Evolutionary conservation across 2,888 invertebrate genomes (phyloP).

Genomic region (Platerodrilus igneus): DNA sequence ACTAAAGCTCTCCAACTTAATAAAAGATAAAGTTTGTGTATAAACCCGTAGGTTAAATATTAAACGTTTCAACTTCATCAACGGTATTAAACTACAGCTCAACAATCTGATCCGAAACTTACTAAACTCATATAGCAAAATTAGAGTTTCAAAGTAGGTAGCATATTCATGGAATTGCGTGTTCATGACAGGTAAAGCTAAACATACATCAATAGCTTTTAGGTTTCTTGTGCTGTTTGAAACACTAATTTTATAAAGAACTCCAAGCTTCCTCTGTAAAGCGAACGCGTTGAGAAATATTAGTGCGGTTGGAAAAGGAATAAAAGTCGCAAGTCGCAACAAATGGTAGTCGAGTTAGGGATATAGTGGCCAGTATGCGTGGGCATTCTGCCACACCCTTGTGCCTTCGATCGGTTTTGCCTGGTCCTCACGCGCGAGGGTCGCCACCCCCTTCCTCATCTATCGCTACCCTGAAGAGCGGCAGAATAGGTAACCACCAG

Average conservation of each 20-base stretch:
- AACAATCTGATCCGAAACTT: slow-evolving; percentile 33
- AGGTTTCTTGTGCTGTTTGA: slow-evolving; percentile 30
- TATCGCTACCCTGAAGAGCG: slow-evolving; percentile 32
- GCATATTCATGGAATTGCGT: slow-evolving; percentile 25
- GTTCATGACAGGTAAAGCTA: slow-evolving; percentile 32
- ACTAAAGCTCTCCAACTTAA: too few relatives aligned
- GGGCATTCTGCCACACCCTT: slow-evolving; percentile 47
- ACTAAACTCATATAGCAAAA: slow-evolving; percentile 26
- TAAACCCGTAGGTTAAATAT: slow-evolving; percentile 23
- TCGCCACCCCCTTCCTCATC: slow-evolving; percentile 37
- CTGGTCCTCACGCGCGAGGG: slow-evolving; percentile 47
- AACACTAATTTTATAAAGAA: slow-evolving; percentile 34
- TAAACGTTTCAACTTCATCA: slow-evolving; percentile 34
- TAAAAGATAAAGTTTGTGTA: slow-evolving; percentile 18
- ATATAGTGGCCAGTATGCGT: slow-evolving; percentile 41
- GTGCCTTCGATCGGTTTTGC: slow-evolving; percentile 48
- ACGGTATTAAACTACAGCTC: slow-evolving; percentile 36
- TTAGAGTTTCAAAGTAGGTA: slow-evolving; percentile 30
- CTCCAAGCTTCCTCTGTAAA: slow-evolving; percentile 25
- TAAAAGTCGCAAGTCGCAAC: too few relatives aligned
- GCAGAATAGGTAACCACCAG: slow-evolving; percentile 38
- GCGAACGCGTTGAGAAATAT: slow-evolving; percentile 3
- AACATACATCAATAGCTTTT: slow-evolving; percentile 35
- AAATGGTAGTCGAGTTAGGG: too few relatives aligned
- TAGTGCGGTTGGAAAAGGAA: too few relatives aligned